These are phyloP conservation scores for Oryzias melastigma DNA, from an alignment of 2,113 vertebrate species.

Conservation along the genomic window DNA sequence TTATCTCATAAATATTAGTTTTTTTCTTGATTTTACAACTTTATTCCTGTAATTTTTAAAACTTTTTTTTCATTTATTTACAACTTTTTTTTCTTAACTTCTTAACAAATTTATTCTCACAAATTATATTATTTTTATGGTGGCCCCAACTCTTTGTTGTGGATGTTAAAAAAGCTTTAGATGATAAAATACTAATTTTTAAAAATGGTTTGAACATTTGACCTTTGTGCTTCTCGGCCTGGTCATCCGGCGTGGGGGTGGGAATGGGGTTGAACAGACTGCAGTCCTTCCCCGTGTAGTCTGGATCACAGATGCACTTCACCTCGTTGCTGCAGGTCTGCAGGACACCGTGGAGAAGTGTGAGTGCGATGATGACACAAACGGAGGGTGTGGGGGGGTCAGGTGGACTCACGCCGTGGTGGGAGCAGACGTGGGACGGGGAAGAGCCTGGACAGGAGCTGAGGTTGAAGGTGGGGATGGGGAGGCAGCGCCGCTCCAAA, in stretches of 20 bases:
- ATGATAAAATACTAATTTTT: not conserved
- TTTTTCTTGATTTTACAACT: too few species aligned
- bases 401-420: slow-evolving; percentile 85
- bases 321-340: slow-evolving; percentile 94
- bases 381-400: not conserved
- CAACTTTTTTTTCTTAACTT: too few species aligned
- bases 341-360: not conserved
- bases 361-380: too few species aligned
- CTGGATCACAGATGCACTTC: slow-evolving; percentile 91
- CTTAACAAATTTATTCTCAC: too few species aligned
- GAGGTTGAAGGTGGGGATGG: slow-evolving; percentile 89
- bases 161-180: not conserved
- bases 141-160: too few species aligned
- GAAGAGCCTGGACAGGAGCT: slow-evolving; percentile 89
- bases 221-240: slow-evolving; percentile 84
- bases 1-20: too few species aligned
- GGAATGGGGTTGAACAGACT: slow-evolving; percentile 91
- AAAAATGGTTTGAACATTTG: not conserved
- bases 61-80: too few species aligned
- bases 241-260: slow-evolving; percentile 81
- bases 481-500: slow-evolving; percentile 89
- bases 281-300: slow-evolving; percentile 96
- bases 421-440: slow-evolving; percentile 83
- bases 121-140: too few species aligned
- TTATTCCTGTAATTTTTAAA: too few species aligned